Base-by-base conservation (phyloP, 2,888 invertebrate genomes). In the Ochropleura plecta region DNA sequence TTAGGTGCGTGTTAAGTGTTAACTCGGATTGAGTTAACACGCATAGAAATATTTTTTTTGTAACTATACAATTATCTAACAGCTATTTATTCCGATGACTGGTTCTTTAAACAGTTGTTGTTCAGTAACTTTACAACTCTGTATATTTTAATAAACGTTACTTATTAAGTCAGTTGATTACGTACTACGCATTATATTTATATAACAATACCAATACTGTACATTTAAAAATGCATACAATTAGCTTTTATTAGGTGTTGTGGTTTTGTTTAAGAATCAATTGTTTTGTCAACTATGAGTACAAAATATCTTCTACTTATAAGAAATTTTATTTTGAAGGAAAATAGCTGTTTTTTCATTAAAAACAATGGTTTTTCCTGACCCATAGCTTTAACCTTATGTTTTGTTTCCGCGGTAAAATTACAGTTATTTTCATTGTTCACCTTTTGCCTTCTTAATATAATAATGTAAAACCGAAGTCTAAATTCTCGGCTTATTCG, bases 201-300 rank as follows among this genome's bases (percentile, higher is more conserved):
- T 30, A 59, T 18, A 42, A 49, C 14, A 59, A 49, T 73, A 44
- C 20, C 14, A 74, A 57, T 72, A 73, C 55, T 18, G 12, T 9
- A 55, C 40, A 20, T 40, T 16, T 6, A 20, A 42, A 40, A 8
- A 18, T 48, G 9, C 14, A 73, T 73, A 20, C 8, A 48, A 73
- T 72, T 18, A 57, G 48, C 20, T 7, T 40, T 10, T 20, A 14
- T 1, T 14, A 46, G 16, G n/a, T 8, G 44, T 18, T 18, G 55
- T 64, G 12, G 30, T 42, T 40, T 70, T 14, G 20, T 70, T 55
- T 40, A 8, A 12, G 44, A 70, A 8, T n/a, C 20, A 48, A n/a
- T 30, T 7, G 44, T 9, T 16, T 16, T 71, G 30, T 7, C 42
- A 40, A 40, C 14, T 48, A 49, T 16, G n/a, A 16, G 14, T n/a